Base-by-base conservation (phyloP, 2,888 invertebrate species). In the Hecatera dysodea region DNA sequence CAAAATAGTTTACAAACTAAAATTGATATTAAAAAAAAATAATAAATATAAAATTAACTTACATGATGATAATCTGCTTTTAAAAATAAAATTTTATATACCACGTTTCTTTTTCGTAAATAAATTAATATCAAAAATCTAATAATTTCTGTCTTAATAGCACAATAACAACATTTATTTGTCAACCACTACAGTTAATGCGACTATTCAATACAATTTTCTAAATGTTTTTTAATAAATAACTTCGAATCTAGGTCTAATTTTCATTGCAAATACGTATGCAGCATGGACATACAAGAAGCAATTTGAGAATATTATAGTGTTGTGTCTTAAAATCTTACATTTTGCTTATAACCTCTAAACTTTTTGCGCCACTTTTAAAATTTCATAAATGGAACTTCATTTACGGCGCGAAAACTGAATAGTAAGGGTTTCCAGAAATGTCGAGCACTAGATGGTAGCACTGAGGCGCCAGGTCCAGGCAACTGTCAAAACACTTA, bases 1-100 rank as follows among this genome's bases (percentile, higher is more conserved):
- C 87, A 88, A 91, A 88, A 89, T 89, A 86, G 66, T 74, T 81
- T 86, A 90, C 74, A 86, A 81, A 86, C 82, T 87, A 88, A 86
- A 83, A 78, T 69, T 84, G 82, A 86, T 81, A 82, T 76, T 80
- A 67, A 64, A 57, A 84, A n/a, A 86, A 87, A 85, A 79, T 39
- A 84, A 87, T 80, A 76, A 59, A 82, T 78, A 86, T 59, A 84
- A 85, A 84, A 86, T 76, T 81, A 83, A 84, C 63, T 83, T 78
- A 83, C 80, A 70, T 59, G 61, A 71, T 70, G 66, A 36, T 56
- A 33, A 48, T 65, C 68, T 79, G 67, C 72, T 83, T 72, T 69
- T 39, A 69, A 75, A 84, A 79, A 75, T 67, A 66, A 63, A 24
- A 73, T 63, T 53, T 67, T 67, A 66, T 42, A 42, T 70, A 73